Evolutionary conservation across 1,140 invertebrate genomes (phyloP).

Genomic region (Eubasilissa regina): DNA sequence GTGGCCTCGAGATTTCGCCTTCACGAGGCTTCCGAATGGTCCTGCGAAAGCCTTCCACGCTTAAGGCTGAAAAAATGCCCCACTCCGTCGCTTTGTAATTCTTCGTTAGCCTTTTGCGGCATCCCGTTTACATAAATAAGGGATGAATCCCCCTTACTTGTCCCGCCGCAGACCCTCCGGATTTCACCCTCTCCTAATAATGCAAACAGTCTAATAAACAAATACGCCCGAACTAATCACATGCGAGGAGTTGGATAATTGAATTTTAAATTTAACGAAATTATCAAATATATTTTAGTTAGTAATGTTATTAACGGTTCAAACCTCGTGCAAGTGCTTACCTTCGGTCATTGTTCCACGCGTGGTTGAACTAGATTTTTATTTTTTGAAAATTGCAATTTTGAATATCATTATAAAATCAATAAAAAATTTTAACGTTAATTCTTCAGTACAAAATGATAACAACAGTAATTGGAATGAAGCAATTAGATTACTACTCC

Average conservation of each 20-base stretch:
- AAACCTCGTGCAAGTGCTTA: no score
- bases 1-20: no score
- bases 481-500: no score
- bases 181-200: conserved; percentile 13
- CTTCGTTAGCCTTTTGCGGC: conserved; percentile 29
- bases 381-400: no score
- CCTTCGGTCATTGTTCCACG: no score
- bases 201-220: conserved; percentile 34
- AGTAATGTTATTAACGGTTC: no score
- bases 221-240: conserved; percentile 31
- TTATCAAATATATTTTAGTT: neutral
- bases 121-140: conserved; percentile 23
- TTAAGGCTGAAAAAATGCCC: neutral
- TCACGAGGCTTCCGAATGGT: neutral
- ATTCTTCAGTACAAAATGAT: no score
- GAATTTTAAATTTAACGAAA: conserved; percentile 28
- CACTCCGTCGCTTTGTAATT: conserved; percentile 12
- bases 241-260: conserved; percentile 27
- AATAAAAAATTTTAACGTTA: no score
- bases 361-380: no score
- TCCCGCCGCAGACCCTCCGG: neutral
- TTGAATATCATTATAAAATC: no score
- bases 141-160: conserved; percentile 7
- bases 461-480: no score
- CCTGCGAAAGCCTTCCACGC: neutral